These are phyloP conservation scores for Drosophila murphyi DNA, from an alignment of 1,140 invertebrate genomes.

Conservation along the genomic window DNA sequence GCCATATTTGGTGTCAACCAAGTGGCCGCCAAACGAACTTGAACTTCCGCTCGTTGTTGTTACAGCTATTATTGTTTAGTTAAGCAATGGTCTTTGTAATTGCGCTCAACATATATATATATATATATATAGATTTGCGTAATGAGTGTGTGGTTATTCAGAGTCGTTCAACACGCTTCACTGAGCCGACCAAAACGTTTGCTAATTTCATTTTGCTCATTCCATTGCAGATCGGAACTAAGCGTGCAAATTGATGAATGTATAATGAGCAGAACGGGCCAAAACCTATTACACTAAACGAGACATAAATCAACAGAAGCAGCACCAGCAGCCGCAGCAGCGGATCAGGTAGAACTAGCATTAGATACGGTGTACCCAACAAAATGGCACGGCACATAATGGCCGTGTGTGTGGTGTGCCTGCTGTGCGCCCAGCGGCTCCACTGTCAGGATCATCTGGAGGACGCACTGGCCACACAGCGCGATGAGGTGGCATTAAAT, in stretches of 20 bases:
- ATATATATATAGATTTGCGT: background rate
- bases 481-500: conserved; percentile 56
- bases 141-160: conserved; percentile 59
- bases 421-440: conserved; percentile 90
- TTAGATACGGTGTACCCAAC: background rate
- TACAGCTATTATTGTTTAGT: conserved; percentile 54
- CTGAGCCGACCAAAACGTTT: conserved; percentile 39
- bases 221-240: conserved; percentile 58
- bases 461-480: conserved; percentile 42
- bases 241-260: conserved; percentile 50
- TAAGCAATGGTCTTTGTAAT: conserved; percentile 66
- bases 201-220: conserved; percentile 49
- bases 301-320: conserved; percentile 14
- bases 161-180: conserved; percentile 29
- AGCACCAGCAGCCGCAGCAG: conserved; percentile 4
- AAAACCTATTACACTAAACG: conserved; percentile 28
- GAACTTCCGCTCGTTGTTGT: conserved; percentile 70
- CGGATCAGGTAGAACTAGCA: conserved; percentile 11
- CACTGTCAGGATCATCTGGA: conserved; percentile 88
- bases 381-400: conserved; percentile 85
- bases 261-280: conserved; percentile 58
- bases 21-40: conserved; percentile 70
- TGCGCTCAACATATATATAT: conserved; percentile 25
- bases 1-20: conserved; percentile 61
- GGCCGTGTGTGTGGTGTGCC: conserved; percentile 91